These are phyloP conservation scores for Sciurus niger DNA, from an alignment of 2,113 vertebrate genomes.

Conservation along the genomic window DNA sequence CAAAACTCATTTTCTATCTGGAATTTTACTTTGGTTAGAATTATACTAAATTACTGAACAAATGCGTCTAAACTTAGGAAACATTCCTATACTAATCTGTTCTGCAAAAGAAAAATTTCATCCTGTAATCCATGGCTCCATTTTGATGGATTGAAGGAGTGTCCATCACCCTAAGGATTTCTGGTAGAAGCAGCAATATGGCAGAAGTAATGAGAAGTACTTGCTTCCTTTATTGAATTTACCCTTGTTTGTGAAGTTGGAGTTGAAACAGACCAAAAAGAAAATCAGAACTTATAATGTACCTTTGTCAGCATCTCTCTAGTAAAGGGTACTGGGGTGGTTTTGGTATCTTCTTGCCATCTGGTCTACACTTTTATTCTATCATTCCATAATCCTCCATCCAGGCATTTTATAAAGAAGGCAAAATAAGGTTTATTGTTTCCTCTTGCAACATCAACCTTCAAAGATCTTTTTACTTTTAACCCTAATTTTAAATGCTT, in stretches of 20 bases:
- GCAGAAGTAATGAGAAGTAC: background rate
- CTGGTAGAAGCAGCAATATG: background rate
- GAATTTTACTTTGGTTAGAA: conserved; percentile 3
- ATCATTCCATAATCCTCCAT: background rate
- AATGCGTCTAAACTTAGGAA: background rate
- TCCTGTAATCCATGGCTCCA: background rate
- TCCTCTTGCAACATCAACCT: background rate
- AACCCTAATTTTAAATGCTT: background rate
- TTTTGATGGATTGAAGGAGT: background rate
- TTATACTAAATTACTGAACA: background rate
- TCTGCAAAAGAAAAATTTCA: background rate
- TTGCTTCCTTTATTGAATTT: background rate
- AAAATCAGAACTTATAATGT: background rate
- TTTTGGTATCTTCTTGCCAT: background rate
- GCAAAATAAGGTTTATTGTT: background rate
- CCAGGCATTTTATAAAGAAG: background rate
- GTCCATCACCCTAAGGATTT: accelerated
- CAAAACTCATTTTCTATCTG: background rate
- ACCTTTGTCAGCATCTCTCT: too few species aligned
- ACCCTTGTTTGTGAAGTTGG: background rate
- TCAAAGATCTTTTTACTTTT: background rate
- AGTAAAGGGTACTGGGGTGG: background rate
- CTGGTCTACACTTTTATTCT: background rate
- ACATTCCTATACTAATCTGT: background rate
- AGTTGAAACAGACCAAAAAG: background rate